These are phyloP conservation scores for Sesia apiformis DNA, from an alignment of 2,888 invertebrate genomes.

Conservation along the genomic window DNA sequence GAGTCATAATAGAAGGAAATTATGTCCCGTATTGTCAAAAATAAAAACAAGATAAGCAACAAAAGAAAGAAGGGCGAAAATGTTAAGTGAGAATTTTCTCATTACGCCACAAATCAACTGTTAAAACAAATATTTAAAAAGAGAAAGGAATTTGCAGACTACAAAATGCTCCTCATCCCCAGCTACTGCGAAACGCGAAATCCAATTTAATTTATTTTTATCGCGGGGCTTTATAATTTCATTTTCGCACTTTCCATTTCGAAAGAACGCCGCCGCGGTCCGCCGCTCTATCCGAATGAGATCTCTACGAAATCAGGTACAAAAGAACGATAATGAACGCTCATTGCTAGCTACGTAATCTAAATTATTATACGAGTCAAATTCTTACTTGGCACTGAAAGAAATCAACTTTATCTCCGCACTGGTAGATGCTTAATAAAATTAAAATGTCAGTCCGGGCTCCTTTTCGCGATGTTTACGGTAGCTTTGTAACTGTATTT, in stretches of 20 bases:
- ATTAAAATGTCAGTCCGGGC: slow-evolving; percentile 61
- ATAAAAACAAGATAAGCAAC: slow-evolving; percentile 12
- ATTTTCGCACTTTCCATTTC: slow-evolving; percentile 75
- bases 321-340: slow-evolving; percentile 75
- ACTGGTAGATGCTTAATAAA: slow-evolving; percentile 67
- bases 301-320: slow-evolving; percentile 73
- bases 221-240: slow-evolving; percentile 74
- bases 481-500: slow-evolving; percentile 49
- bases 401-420: slow-evolving; percentile 69
- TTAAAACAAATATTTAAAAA: slow-evolving; percentile 72
- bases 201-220: slow-evolving; percentile 76
- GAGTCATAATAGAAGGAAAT: background rate
- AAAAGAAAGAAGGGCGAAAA: slow-evolving; percentile 32
- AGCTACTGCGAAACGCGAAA: slow-evolving; percentile 69
- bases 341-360: slow-evolving; percentile 74
- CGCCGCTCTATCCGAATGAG: slow-evolving; percentile 72
- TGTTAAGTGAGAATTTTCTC: slow-evolving; percentile 64
- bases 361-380: slow-evolving; percentile 73
- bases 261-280: slow-evolving; percentile 67
- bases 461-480: slow-evolving; percentile 51
- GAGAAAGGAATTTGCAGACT: slow-evolving; percentile 66
- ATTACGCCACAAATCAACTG: slow-evolving; percentile 71
- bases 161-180: slow-evolving; percentile 65
- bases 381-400: slow-evolving; percentile 70
- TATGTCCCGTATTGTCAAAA: background rate